Evolutionary conservation across 2,888 invertebrate genomes (phyloP), one percentile per base, ranked within the genome.

Genomic region (Tinea pellionella): DNA sequence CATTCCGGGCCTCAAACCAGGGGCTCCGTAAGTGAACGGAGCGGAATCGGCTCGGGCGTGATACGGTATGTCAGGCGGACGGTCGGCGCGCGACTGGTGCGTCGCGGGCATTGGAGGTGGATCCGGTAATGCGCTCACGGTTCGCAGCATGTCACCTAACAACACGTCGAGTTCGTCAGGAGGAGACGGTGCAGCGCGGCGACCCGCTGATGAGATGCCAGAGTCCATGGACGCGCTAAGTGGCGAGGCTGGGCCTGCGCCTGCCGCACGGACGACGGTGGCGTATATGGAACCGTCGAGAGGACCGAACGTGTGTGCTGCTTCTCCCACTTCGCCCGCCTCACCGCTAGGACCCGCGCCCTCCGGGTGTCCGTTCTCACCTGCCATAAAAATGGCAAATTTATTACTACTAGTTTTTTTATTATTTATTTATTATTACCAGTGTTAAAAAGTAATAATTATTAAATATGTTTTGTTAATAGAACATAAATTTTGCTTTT

Each of bases 211-310:
- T 71, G 94, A 94, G 71, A 96, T 96, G 69, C 96, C 96, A 69
- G 95, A 95, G 89, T 96, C 96, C 93, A 95, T 94, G 81, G 95
- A 96, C 77, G 94, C 93, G 71, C 94, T 94, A 80, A 94, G 91
- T 69, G 93, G 92, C 73, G 93, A 92, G 68, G 91, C 89, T 60
- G 81, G 79, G 64, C 82, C 81, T 67, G 83, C 79, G 68, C 78
- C 78, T 66, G 64, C 64, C 30, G 79, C 78, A 66, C 88, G 81
- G 68, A 85, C 81, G 66, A 92, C 91, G 61, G 91, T 91, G 66
- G 96, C 96, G 90, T 96, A 96, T 70, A 96, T 91, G 70, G 95
- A 96, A 68, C 96, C 96, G 92, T 96, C 96, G 69, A 96, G 88
- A 53, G 96, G 96, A 43, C 95, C 95, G 77, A 93, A 93, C 55